These are phyloP conservation scores for Camponotus fellah DNA, from an alignment of 2,888 invertebrate species.

Conservation along the genomic window DNA sequence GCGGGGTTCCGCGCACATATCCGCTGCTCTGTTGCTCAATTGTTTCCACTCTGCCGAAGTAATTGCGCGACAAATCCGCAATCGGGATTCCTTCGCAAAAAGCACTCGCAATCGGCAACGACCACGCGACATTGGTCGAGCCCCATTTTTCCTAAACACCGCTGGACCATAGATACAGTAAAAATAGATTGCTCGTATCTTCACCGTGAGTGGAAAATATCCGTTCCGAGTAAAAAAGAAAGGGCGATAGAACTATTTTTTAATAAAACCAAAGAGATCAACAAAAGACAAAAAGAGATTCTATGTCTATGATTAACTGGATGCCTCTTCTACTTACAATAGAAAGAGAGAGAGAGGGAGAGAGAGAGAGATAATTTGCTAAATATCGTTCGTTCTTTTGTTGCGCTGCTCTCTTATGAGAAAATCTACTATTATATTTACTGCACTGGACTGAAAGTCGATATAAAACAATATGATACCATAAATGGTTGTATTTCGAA, in stretches of 20 bases:
- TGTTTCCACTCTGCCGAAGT: slow-evolving; percentile 33
- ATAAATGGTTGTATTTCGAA: background rate
- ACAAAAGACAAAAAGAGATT: background rate
- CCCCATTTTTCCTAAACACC: background rate
- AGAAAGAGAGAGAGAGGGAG: too few relatives aligned
- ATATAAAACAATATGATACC: background rate
- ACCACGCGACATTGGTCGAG: background rate
- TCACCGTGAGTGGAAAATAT: background rate
- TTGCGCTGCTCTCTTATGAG: background rate
- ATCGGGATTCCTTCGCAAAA: slow-evolving; percentile 32
- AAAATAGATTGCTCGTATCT: background rate
- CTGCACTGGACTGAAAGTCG: background rate
- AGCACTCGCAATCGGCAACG: slow-evolving; percentile 15
- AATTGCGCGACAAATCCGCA: slow-evolving; percentile 34
- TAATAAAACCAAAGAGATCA: background rate
- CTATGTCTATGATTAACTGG: background rate
- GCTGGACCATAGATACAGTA: background rate
- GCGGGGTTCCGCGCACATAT: slow-evolving; percentile 21
- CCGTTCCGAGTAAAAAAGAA: background rate
- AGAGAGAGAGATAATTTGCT: too few relatives aligned
- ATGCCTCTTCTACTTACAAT: too few relatives aligned
- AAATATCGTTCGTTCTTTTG: too few relatives aligned
- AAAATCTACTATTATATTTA: background rate
- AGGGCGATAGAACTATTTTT: background rate
- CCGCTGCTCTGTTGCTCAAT: slow-evolving; percentile 26